Evolutionary conservation across 2,113 vertebrate species (phyloP), one percentile per base, ranked within the genome.

Genomic region (Xyliphius kryptos): DNA sequence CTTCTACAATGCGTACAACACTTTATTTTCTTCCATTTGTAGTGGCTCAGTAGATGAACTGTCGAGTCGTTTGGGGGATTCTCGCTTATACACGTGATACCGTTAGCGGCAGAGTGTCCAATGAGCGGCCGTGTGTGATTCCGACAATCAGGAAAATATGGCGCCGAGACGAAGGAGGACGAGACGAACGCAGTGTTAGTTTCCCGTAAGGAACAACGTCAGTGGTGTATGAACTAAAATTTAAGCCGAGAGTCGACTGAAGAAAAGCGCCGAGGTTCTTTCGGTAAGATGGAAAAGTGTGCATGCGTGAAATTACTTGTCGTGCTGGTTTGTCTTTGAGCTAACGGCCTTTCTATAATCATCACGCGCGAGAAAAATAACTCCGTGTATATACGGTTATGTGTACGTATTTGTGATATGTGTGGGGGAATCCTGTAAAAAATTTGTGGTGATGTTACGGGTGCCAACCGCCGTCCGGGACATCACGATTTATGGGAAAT

Each of bases 141-240:
- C 59, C 32, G 12, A 0, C 41, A 64, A 16, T 26, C 4, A 19
- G 32, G 43, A 57, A 69, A 52, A 78, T 77, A 85, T 85, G 83
- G 81, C 83, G 82, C 70, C 66, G 75, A 63, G 0, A 63, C 77
- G 78, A 77, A 71, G 74, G 43, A 17, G 19, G 26, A 13, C 12
- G 65, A 15, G 55, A 19, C 46, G 5, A n/a, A 53, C 15, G 41
- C 36, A 1, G 64, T 58, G 9, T 57, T 58, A 67, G 69, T 82
- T 82, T 26, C 46, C 19, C 12, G 56, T 37, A 55, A 15, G 20
- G 5, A 55, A 3, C 11, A 2, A 50, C 10, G 16, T 49, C 7
- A 38, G 6, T 37, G 6, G 15, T 16, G 17, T 9, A 8, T 8
- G n/a, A 22, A 26, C 5, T 19, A 43, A 11, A 50, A 13, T 38